Evolutionary conservation across 2,888 invertebrate species (phyloP), one percentile per base, ranked within the genome.

Genomic region (Cyrtodaria siliqua): DNA sequence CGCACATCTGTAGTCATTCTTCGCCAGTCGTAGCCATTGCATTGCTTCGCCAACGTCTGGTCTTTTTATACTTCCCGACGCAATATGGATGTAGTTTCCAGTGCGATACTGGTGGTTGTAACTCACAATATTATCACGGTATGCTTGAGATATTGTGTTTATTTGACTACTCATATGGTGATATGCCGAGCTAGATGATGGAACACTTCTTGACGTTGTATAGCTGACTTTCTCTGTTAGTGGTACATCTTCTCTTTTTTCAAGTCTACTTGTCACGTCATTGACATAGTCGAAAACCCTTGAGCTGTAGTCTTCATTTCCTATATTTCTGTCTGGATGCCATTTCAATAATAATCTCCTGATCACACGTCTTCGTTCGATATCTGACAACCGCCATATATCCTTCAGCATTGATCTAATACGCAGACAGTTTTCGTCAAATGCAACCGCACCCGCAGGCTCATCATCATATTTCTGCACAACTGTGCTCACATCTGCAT

Each of bases 321-420:
- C 79, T 18, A 23, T 29, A 40, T 85, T 83, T 67, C 72, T 83
- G 27, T 82, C 85, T 29, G 83, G 80, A 69, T 82, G 82, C 85
- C 85, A 85, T 18, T 72, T 67, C 20, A 76, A 55, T n/a, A 75
- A 38, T 1, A 83, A 23, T 12, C 85, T 38, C 40, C 64, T 66
- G 1, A 80, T 68, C 2, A 85, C 44, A 24, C 50, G 55, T 42
- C 53, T 70, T 60, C 79, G 62, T 20, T 82, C 76, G 20, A 26
- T 42, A 33, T 76, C 68, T 8, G 63, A 27, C 14, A 71, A 24
- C 33, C 47, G 49, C 79, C 80, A 83, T 8, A 78, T 68, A 29
- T 76, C 71, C 8, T 26, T 57, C 6, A 82, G 52, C 12, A 29
- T 33, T 12, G 49, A 14, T 66, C 70, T 53, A 18, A 77, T 59